These are phyloP conservation scores for Uropetala carovei DNA, from an alignment of 2,888 invertebrate genomes.

Conservation along the genomic window DNA sequence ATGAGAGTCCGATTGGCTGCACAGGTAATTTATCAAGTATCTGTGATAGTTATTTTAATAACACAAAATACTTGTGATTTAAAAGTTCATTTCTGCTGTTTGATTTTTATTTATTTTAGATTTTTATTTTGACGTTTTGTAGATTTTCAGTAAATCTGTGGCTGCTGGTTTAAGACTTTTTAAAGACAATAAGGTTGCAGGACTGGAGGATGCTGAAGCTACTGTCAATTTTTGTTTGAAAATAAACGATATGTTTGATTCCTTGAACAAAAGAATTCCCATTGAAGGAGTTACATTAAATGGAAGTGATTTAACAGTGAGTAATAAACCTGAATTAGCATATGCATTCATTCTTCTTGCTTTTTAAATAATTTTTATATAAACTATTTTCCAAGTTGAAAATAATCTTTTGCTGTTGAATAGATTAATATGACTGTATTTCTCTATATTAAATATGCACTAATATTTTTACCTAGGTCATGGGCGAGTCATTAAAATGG, in stretches of 20 bases:
- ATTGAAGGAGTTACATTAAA: background rate
- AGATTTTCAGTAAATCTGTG: constrained; percentile 30
- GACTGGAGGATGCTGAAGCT: background rate
- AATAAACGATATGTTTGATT: constrained; percentile 6
- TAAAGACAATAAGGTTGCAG: background rate
- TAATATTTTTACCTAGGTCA: no score
- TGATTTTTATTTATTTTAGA: background rate
- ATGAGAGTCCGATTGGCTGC: constrained; percentile 16
- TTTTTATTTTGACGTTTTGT: background rate
- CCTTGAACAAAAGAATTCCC: background rate
- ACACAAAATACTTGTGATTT: background rate
- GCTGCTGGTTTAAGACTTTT: background rate
- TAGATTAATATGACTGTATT: no score
- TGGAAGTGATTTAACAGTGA: background rate
- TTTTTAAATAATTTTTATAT: no score
- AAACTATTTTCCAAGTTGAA: no score
- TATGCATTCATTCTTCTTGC: no score
- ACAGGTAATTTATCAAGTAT: background rate
- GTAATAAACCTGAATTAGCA: no score
- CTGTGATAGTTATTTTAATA: background rate
- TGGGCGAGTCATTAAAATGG: no score
- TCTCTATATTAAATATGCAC: no score
- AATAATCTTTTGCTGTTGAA: no score
- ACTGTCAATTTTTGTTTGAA: background rate
- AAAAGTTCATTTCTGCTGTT: background rate